Conservation (phyloP, 2,797 vertebrate genomes). For the Pristis pectinata region DNA sequence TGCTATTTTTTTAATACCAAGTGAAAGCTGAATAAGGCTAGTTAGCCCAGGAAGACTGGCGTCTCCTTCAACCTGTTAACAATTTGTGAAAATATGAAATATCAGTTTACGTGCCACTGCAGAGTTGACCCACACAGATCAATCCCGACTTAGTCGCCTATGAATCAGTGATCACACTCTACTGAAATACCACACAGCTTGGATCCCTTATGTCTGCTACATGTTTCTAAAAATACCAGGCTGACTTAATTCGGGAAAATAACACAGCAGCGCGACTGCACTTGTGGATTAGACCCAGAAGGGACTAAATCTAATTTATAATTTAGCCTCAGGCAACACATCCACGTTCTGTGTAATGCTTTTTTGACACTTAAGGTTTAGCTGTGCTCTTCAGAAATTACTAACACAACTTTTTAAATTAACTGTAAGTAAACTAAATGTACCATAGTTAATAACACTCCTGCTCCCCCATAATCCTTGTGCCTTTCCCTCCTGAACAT, state of each 20-base stretch:
- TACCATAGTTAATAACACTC: neutral
- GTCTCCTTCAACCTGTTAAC: neutral
- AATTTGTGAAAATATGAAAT: neutral
- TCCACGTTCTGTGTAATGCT: neutral
- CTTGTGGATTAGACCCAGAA: neutral
- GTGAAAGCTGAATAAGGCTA: neutral
- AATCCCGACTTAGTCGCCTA: neutral
- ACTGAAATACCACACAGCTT: neutral
- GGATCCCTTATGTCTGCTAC: neutral
- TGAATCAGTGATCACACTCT: neutral
- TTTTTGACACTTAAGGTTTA: neutral
- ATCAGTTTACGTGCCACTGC: neutral
- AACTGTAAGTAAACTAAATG: neutral
- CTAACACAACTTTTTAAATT: neutral
- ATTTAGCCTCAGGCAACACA: neutral
- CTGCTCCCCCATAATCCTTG: neutral
- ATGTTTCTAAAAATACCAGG: neutral
- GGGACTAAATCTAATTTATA: slow-evolving; percentile 14
- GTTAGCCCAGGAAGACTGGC: neutral
- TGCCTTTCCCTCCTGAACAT: neutral
- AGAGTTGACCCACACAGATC: neutral
- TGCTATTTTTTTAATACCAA: neutral
- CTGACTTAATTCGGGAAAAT: neutral
- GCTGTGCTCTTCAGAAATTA: neutral
- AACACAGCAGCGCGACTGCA: neutral